Percentiles rank a stretch among this genome's conserved stretches.
phyloP scores from a whole-genome alignment of 2,797 vertebrate genomes.

The Taeniopygia guttata region DNA sequence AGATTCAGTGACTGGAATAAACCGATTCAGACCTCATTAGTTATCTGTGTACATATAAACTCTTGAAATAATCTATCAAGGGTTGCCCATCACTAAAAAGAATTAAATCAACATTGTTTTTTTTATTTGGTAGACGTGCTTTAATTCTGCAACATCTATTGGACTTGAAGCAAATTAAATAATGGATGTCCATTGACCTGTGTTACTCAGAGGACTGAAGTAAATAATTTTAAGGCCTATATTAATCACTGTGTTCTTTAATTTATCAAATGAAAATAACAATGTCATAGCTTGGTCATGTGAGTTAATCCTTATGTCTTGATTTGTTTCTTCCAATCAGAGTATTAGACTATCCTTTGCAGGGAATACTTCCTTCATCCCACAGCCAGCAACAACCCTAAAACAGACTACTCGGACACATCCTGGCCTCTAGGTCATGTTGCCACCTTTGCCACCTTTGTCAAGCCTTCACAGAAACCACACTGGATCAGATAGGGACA shows the following conservation, averaged over 20 bases:
- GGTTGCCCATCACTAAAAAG: neutral
- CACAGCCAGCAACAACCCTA: neutral
- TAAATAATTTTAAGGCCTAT: neutral
- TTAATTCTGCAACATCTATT: constrained; percentile 24
- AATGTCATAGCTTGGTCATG: neutral
- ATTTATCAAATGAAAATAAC: constrained; percentile 3
- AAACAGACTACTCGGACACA: neutral
- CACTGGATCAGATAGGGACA: neutral
- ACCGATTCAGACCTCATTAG: constrained; percentile 38
- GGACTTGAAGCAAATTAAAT: constrained; percentile 1
- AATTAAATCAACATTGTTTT: neutral
- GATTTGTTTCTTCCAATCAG: neutral
- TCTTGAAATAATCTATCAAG: constrained; percentile 26
- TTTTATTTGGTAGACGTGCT: neutral
- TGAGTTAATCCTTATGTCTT: neutral
- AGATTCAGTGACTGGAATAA: constrained; percentile 12
- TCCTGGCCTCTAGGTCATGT: neutral
- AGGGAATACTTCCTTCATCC: neutral
- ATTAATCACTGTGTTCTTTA: constrained; percentile 5
- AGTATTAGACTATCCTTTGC: neutral
- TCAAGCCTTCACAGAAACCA: neutral
- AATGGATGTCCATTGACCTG: neutral
- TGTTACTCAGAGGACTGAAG: neutral
- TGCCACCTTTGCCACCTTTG: neutral
- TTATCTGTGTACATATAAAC: neutral